Evolutionary conservation across 2,888 invertebrate genomes (phyloP).

Genomic region (Lycaena phlaeas): DNA sequence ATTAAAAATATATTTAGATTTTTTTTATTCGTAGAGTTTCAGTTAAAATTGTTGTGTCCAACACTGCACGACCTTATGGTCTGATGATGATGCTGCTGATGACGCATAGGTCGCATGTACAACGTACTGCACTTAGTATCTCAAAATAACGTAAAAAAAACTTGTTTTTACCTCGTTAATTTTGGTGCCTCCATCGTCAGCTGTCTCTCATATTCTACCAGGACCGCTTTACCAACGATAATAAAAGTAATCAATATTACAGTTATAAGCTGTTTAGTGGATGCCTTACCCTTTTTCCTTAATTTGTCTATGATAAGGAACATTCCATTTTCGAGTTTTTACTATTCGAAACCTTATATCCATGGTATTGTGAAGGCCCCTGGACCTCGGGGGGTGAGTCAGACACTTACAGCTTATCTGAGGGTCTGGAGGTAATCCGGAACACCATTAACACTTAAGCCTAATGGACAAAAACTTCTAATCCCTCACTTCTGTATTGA

Average conservation of each 20-base stretch:
- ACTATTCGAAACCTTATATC: not conserved
- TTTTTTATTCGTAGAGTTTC: too few species aligned
- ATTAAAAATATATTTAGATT: too few species aligned
- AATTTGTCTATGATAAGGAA: conserved; percentile 12
- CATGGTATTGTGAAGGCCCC: not conserved
- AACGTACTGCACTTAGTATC: too few species aligned
- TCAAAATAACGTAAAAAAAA: too few species aligned
- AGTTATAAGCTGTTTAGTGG: conserved; percentile 1
- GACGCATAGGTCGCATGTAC: too few species aligned
- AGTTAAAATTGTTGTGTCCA: too few species aligned
- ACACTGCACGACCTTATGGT: too few species aligned
- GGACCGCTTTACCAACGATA: not conserved
- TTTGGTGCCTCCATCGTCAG: too few species aligned
- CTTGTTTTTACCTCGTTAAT: too few species aligned
- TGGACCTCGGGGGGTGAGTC: conserved; percentile 35
- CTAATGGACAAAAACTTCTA: conserved; percentile 69
- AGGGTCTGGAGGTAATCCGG: conserved; percentile 47
- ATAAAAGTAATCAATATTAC: not conserved
- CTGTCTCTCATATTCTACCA: too few species aligned
- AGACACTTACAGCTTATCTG: conserved; percentile 47
- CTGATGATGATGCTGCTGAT: too few species aligned
- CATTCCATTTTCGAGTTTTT: not conserved
- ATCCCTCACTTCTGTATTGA: conserved; percentile 48
- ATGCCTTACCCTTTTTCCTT: not conserved
- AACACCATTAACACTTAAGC: conserved; percentile 64